phyloP scores from a whole-genome alignment of 2,797 vertebrate genomes.

The Sparus aurata region DNA sequence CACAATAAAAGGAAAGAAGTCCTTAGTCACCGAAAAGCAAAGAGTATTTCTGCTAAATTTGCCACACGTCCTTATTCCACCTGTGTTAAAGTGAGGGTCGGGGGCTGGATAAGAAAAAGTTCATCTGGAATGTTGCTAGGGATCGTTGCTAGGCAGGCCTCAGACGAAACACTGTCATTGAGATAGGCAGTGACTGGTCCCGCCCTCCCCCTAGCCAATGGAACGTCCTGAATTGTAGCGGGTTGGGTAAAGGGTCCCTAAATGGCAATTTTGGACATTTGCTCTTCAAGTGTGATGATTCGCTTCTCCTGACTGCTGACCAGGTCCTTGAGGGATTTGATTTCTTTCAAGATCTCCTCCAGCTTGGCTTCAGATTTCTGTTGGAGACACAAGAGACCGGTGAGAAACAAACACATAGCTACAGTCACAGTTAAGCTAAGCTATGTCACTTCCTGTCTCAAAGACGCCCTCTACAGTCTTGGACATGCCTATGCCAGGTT shows the following conservation, averaged over 20 bases:
- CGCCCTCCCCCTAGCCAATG: conserved; percentile 83
- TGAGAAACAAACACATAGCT: background rate
- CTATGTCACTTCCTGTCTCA: background rate
- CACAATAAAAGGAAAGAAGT: conserved; percentile 76
- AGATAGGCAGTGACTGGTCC: conserved; percentile 84
- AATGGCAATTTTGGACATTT: conserved; percentile 93
- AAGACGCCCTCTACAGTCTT: background rate
- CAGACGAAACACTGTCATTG: conserved; percentile 86
- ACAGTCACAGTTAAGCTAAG: background rate
- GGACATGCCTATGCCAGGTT: conserved; percentile 17
- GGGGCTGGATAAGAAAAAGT: conserved; percentile 81
- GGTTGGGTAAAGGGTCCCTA: conserved; percentile 80
- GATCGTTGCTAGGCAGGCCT: conserved; percentile 83
- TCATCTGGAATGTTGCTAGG: conserved; percentile 89
- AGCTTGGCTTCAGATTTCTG: conserved; percentile 95
- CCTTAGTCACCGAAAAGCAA: conserved; percentile 68
- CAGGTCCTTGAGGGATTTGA: conserved; percentile 95
- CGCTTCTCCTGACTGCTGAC: conserved; percentile 95
- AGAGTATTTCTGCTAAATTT: conserved; percentile 75
- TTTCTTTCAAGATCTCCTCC: conserved; percentile 97
- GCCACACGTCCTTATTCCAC: conserved; percentile 75
- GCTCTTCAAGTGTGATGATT: conserved; percentile 96
- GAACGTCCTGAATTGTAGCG: conserved; percentile 83
- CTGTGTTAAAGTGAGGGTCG: conserved; percentile 75
- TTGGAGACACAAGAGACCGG: conserved; percentile 38